A percentile compares a stretch with the other conserved stretches of the same genome.
phyloP scores from a whole-genome alignment of 37 sponge, comb jelly and placozoan species.

The Chondrosia reniformis region DNA sequence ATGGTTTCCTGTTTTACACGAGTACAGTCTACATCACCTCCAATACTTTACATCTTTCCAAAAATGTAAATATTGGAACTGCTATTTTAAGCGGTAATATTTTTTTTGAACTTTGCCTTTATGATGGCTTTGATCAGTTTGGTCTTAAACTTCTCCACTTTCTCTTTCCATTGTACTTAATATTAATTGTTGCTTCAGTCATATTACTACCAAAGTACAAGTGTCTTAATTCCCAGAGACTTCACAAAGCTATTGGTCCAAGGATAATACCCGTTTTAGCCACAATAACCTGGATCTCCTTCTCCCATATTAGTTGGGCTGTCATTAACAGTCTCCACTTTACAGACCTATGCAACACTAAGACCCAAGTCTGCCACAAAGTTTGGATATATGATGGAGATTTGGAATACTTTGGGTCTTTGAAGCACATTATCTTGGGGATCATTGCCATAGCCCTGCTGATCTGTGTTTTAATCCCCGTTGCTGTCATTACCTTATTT shows the following conservation, averaged over 20 bases:
- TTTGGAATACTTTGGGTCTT: neutral
- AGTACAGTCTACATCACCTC: too few relatives aligned
- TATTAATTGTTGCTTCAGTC: conserved; percentile 8
- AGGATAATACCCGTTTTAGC: conserved; percentile 29
- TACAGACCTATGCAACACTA: neutral
- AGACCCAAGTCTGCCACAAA: neutral
- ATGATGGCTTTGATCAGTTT: conserved; percentile 33
- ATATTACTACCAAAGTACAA: neutral
- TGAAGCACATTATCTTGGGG: conserved; percentile 16
- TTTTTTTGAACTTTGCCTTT: conserved; percentile 41
- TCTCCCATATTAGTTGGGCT: neutral
- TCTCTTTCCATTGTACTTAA: conserved; percentile 36
- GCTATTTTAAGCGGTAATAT: neutral
- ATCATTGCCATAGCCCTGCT: neutral
- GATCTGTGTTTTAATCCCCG: conserved; percentile 17
- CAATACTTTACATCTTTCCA: too few relatives aligned
- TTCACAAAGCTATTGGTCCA: neutral
- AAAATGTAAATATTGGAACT: conserved; percentile 22
- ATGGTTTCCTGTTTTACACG: conserved; percentile 43
- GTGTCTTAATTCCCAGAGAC: neutral
- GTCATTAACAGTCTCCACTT: neutral
- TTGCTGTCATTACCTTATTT: conserved; percentile 1
- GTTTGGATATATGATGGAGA: conserved; percentile 29
- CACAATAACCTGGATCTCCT: conserved; percentile 21
- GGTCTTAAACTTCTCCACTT: conserved; percentile 13